Conservation (phyloP, 1,140 invertebrate genomes). For the Sycophila sp. region DNA sequence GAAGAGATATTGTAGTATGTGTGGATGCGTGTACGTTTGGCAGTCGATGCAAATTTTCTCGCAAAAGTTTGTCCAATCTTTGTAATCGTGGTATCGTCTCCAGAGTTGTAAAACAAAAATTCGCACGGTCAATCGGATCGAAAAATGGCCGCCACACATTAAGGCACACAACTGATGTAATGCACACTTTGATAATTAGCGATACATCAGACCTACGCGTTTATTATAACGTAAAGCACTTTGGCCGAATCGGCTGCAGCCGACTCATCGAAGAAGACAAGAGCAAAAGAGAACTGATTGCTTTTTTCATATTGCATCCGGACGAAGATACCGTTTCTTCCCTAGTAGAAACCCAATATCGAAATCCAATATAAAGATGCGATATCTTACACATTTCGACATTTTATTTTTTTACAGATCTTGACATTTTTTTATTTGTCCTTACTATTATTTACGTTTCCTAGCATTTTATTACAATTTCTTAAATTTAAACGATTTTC, state of each 20-base stretch:
- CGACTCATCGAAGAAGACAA: slow-evolving; percentile 3
- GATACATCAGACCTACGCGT: slow-evolving; percentile 35
- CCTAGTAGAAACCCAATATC: background rate
- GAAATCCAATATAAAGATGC: background rate
- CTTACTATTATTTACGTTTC: too few relatives aligned
- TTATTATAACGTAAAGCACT: slow-evolving; percentile 25
- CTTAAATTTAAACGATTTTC: too few relatives aligned
- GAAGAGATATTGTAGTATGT: slow-evolving; percentile 35
- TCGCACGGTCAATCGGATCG: slow-evolving; percentile 55
- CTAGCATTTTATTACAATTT: too few relatives aligned
- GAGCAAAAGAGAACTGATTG: slow-evolving; percentile 15
- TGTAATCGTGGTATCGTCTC: too few relatives aligned
- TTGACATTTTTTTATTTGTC: too few relatives aligned
- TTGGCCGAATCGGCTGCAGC: background rate
- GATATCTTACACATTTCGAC: background rate
- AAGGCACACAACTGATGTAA: slow-evolving; percentile 67
- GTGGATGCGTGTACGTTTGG: slow-evolving; percentile 41
- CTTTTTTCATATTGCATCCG: background rate
- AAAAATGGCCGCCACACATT: slow-evolving; percentile 66
- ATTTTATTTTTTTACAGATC: slow-evolving; percentile 32
- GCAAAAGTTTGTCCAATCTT: background rate
- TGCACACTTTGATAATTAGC: slow-evolving; percentile 54
- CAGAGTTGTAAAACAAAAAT: too few relatives aligned
- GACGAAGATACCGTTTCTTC: too few relatives aligned
- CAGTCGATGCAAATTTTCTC: slow-evolving; percentile 23